Evolutionary conservation across 2,797 vertebrate genomes (phyloP).

Genomic region (Sphaeramia orbicularis): DNA sequence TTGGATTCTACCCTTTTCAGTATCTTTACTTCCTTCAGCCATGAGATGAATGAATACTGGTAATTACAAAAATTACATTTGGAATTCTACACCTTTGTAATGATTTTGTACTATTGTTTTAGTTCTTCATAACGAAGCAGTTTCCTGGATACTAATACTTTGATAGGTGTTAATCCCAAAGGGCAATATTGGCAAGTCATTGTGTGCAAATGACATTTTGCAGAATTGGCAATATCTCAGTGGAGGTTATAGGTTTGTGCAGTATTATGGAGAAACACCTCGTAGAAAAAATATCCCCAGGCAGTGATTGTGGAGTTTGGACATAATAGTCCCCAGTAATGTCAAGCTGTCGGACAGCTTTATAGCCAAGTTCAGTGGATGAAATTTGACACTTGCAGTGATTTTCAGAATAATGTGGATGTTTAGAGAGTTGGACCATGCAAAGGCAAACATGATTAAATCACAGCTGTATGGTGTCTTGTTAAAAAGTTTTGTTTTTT

Average conservation of each 20-base stretch:
- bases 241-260: conserved; percentile 5
- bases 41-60: too few species aligned
- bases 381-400: conserved; percentile 29
- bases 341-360: conserved; percentile 27
- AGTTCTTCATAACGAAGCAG: neutral
- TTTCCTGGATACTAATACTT: conserved; percentile 17
- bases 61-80: too few species aligned
- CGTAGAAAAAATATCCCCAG: neutral
- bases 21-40: too few species aligned
- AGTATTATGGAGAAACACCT: conserved; percentile 15
- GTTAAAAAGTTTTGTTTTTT: neutral
- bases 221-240: conserved; percentile 3
- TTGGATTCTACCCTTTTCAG: too few species aligned
- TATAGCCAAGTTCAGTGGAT: conserved; percentile 10
- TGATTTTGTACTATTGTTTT: conserved; percentile 11
- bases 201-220: conserved; percentile 27
- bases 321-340: conserved; percentile 15
- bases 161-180: conserved; percentile 7
- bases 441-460: neutral
- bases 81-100: neutral
- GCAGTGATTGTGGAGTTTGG: conserved; percentile 11
- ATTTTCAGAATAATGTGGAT: conserved; percentile 30
- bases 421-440: conserved; percentile 11
- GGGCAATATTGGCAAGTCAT: conserved; percentile 5
- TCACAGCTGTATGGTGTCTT: too few species aligned